Percentiles rank a stretch among this genome's conserved stretches.
Conservation (phyloP, 2,888 invertebrate species). For the Endomychus coccineus region DNA sequence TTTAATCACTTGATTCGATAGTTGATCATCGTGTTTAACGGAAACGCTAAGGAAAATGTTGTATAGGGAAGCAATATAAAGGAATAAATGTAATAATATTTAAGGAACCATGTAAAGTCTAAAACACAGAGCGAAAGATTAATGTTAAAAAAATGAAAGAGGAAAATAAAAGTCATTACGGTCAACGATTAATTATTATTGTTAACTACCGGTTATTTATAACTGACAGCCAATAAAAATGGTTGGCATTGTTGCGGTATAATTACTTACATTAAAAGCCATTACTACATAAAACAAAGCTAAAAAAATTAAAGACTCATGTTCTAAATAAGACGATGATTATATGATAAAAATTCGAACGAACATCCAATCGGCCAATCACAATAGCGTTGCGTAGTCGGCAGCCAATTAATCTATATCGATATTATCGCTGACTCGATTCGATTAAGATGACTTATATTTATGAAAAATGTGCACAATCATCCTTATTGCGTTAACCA, state of each 20-base stretch:
- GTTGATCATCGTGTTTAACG: too few relatives aligned
- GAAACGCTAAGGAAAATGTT: too few relatives aligned
- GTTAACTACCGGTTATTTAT: conserved; percentile 23
- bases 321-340: conserved; percentile 36
- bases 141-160: background rate
- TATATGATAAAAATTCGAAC: conserved; percentile 35
- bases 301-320: conserved; percentile 27
- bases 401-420: conserved; percentile 41
- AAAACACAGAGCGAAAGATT: too few relatives aligned
- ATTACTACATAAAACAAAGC: conserved; percentile 21
- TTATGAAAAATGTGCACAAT: conserved; percentile 37
- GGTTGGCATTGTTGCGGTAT: conserved; percentile 13
- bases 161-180: conserved; percentile 15
- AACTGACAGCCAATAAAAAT: conserved; percentile 23
- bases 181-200: conserved; percentile 19
- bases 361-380: conserved; percentile 36
- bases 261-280: conserved; percentile 22
- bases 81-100: too few relatives aligned
- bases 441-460: conserved; percentile 41
- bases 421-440: conserved; percentile 37
- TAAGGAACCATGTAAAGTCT: too few relatives aligned
- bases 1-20: too few relatives aligned
- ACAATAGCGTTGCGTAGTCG: conserved; percentile 38
- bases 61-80: too few relatives aligned
- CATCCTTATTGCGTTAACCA: conserved; percentile 38